Base-by-base conservation (phyloP, 2,113 vertebrate genomes). In the Podarcis muralis region DNA sequence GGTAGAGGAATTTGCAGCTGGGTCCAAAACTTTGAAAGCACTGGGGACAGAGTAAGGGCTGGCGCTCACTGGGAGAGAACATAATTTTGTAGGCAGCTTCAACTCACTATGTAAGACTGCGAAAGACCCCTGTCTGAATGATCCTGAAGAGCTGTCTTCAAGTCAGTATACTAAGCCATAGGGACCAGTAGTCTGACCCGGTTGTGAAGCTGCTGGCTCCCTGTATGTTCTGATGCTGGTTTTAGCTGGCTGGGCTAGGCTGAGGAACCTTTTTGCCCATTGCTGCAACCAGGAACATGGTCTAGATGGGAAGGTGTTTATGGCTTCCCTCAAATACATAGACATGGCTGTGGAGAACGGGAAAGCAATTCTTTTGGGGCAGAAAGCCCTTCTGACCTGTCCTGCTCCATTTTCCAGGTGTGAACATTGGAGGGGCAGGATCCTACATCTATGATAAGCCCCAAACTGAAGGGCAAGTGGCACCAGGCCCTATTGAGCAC, bases 361-460 rank as follows among this genome's bases (percentile, higher is more conserved):
- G 9, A 74, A 3, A 81, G 57, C 15, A 12, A n/a, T 5, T 4
- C 0, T 27, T 18, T 68, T 32, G 37, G 12, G n/a, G 43, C 22
- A 59, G 20, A 23, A 27, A 78, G 59, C n/a, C 23, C n/a, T 53
- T 87, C 57, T 71, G n/a, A 62, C 18, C 1, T 65, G 25, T 71
- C n/a, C 4, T 92, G 76, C 7, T 59, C 15, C 16, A 23, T 3
- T 35, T 53, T 87, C 48, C 92, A 99, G 99, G 99, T 7, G 98
- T 99, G 92, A 99, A 99, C 95, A 99, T 99, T 0, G 99, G 99
- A 0, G 99, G 98, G 0, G 98, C 98, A 0, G 99, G 99, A 22
- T 99, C 99, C 22, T 99, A 98, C 87, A 97, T 99, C 92, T 99
- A 99, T 0, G 98, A 99, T n/a, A 95, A 97, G 88, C 97, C 98